These are phyloP conservation scores for Prosopocoilus inquinatus DNA, from an alignment of 2,888 invertebrate species.

Conservation along the genomic window DNA sequence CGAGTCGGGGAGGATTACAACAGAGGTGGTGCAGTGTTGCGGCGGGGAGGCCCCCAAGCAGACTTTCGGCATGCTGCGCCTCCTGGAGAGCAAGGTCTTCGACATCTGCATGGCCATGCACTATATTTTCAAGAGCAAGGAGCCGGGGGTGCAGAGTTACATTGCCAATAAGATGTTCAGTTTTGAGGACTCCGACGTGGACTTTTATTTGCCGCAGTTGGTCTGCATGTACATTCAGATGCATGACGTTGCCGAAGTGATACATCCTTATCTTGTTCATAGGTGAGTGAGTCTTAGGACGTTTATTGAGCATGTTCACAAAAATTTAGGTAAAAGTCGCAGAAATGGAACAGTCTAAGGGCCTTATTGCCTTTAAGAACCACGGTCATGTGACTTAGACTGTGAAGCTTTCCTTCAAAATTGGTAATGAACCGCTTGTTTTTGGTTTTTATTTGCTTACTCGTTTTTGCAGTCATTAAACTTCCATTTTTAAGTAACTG, in stretches of 20 bases:
- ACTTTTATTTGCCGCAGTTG: conserved; percentile 96
- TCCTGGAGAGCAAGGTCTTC: conserved; percentile 97
- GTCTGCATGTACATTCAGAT: conserved; percentile 99
- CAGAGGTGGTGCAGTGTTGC: conserved; percentile 8
- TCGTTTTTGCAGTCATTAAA: too few relatives aligned
- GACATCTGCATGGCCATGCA: conserved; percentile 98
- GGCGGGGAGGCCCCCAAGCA: conserved; percentile 10
- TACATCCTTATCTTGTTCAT: conserved; percentile 78
- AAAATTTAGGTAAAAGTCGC: too few relatives aligned
- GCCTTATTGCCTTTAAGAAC: too few relatives aligned
- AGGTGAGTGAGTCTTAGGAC: conserved; percentile 63
- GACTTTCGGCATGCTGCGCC: conserved; percentile 71
- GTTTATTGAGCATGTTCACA: too few relatives aligned
- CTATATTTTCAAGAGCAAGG: conserved; percentile 97
- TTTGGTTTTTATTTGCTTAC: too few relatives aligned
- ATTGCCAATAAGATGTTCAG: conserved; percentile 97
- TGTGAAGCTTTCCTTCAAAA: too few relatives aligned
- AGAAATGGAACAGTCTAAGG: too few relatives aligned
- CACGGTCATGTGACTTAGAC: too few relatives aligned
- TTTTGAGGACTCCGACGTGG: conserved; percentile 88
- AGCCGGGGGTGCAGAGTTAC: conserved; percentile 96
- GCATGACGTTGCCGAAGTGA: conserved; percentile 93
- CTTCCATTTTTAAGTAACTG: too few relatives aligned
- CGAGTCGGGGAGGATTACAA: conserved; percentile 37
- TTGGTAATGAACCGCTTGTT: too few relatives aligned